These are phyloP conservation scores for Aradus depressus DNA, from an alignment of 2,888 invertebrate genomes.

Conservation along the genomic window DNA sequence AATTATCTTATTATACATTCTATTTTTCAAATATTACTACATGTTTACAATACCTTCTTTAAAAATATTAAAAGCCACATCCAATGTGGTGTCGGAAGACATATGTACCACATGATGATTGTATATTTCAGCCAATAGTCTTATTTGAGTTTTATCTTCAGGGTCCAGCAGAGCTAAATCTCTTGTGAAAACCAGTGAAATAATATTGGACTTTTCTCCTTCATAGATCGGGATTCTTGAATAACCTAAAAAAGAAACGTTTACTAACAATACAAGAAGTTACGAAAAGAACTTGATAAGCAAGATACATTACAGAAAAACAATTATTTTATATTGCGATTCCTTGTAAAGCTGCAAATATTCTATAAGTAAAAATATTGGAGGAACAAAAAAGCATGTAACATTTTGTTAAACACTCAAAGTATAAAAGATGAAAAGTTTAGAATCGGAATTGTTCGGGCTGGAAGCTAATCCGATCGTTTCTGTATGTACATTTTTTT, in stretches of 20 bases:
- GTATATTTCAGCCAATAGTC: conserved; percentile 14
- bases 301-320: too few relatives aligned
- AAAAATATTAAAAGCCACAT: conserved; percentile 26
- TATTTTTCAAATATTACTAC: background rate
- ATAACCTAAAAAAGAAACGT: conserved; percentile 22
- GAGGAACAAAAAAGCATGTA: too few relatives aligned
- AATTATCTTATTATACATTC: background rate
- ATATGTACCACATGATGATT: conserved; percentile 21
- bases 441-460: too few relatives aligned
- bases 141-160: conserved; percentile 25
- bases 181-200: conserved; percentile 24
- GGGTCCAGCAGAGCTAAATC: conserved; percentile 29
- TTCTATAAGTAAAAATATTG: too few relatives aligned
- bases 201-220: conserved; percentile 23
- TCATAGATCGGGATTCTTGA: conserved; percentile 28
- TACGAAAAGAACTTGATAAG: too few relatives aligned
- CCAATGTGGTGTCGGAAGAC: conserved; percentile 24
- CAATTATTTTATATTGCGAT: too few relatives aligned
- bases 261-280: too few relatives aligned
- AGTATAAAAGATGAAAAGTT: too few relatives aligned
- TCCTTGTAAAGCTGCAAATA: too few relatives aligned
- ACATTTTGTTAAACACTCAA: too few relatives aligned
- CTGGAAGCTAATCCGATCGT: too few relatives aligned
- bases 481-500: too few relatives aligned
- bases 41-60: conserved; percentile 23